These are phyloP conservation scores for Falco rusticolus DNA, from an alignment of 2,797 vertebrate genomes.

Conservation along the genomic window DNA sequence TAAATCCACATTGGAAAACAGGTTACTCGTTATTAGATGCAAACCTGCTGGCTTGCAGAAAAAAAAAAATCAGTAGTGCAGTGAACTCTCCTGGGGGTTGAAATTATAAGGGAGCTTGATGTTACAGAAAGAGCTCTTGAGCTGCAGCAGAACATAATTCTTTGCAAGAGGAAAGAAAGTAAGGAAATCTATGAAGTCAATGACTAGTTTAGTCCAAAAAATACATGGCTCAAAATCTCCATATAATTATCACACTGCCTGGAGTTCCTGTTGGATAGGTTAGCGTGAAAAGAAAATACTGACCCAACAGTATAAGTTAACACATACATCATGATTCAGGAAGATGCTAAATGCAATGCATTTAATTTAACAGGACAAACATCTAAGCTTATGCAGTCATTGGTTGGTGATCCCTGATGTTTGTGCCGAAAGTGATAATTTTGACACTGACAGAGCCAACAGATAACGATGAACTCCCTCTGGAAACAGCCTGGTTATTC, in stretches of 20 bases:
- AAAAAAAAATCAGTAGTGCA: neutral
- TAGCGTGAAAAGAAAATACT: neutral
- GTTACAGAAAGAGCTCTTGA: neutral
- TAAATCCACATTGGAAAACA: neutral
- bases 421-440: neutral
- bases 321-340: neutral
- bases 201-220: constrained; percentile 13
- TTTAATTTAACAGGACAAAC: neutral
- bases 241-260: neutral
- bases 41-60: neutral
- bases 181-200: constrained; percentile 22
- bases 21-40: neutral
- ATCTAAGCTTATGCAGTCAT: neutral
- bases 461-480: neutral
- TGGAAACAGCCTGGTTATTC: neutral
- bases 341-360: neutral
- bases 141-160: constrained; percentile 1
- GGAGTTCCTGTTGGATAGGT: neutral
- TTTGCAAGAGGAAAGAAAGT: neutral
- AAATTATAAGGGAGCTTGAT: constrained; percentile 4
- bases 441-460: neutral
- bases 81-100: neutral
- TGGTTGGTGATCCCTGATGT: neutral
- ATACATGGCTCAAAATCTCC: neutral
- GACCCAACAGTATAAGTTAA: neutral